A percentile compares a stretch with the other conserved stretches of the same genome.
Conservation (phyloP, 2,797 vertebrate genomes). For the Anableps anableps region DNA sequence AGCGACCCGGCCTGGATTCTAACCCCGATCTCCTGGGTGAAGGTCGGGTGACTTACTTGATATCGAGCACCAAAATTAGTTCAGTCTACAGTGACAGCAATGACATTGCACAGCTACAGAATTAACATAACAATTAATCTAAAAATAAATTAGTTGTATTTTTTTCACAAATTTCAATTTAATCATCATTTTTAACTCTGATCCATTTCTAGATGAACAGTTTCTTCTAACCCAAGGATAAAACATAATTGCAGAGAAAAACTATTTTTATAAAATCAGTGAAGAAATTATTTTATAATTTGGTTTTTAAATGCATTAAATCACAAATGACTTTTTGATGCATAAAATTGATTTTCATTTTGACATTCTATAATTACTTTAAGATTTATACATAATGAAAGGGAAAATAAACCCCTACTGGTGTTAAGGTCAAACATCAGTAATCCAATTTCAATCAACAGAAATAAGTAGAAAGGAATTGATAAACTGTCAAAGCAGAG, state of each 20-base stretch:
- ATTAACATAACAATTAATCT: too few species aligned
- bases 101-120: too few species aligned
- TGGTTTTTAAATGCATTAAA: background rate
- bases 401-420: background rate
- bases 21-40: too few species aligned
- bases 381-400: background rate
- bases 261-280: background rate
- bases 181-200: background rate
- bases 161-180: background rate
- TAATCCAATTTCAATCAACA: background rate
- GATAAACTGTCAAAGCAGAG: background rate
- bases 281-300: background rate
- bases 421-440: background rate
- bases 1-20: too few species aligned
- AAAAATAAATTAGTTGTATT: background rate
- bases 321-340: background rate
- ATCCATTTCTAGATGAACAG: background rate
- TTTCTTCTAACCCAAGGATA: background rate
- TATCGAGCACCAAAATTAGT: too few species aligned
- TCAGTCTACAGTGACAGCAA: too few species aligned
- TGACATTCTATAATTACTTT: background rate
- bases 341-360: constrained; percentile 4
- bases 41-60: too few species aligned
- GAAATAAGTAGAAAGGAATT: background rate
- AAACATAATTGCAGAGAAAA: background rate